These are phyloP conservation scores for Lepidurus packardi DNA, from an alignment of 1,140 invertebrate genomes.

Conservation along the genomic window DNA sequence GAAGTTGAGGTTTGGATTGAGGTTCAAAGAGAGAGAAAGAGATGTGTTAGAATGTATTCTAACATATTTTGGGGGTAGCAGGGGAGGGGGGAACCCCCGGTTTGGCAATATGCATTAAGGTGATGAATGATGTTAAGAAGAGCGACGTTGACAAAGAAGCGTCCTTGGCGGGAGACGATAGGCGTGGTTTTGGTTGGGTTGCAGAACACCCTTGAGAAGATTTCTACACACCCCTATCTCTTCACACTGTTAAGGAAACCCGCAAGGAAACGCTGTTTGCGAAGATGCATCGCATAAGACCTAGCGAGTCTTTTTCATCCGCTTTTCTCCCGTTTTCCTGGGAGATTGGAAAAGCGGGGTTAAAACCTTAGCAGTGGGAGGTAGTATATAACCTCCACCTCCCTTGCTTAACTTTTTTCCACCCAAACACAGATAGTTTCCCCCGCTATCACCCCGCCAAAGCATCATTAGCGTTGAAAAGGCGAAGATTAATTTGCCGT, in stretches of 20 bases:
- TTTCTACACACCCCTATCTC: no score
- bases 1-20: no score
- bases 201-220: no score
- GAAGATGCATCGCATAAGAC: no score
- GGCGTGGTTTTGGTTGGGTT: neutral
- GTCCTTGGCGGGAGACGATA: neutral
- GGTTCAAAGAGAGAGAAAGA: no score
- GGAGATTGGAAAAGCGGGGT: neutral
- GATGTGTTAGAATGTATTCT: no score
- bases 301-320: no score
- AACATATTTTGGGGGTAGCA: no score
- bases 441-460: neutral
- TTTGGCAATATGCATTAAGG: slow-evolving; percentile 5
- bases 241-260: neutral
- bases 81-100: neutral
- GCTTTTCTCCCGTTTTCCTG: neutral
- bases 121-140: slow-evolving; percentile 14
- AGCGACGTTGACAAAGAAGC: slow-evolving; percentile 14
- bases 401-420: neutral
- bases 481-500: slow-evolving; percentile 13
- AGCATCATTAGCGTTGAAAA: slow-evolving; percentile 19
- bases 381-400: neutral
- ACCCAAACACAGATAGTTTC: neutral
- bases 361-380: neutral
- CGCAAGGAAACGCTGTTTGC: neutral